These are phyloP conservation scores for Himantopus leucocephalus DNA, from an alignment of 2,113 vertebrate genomes.

Conservation along the genomic window DNA sequence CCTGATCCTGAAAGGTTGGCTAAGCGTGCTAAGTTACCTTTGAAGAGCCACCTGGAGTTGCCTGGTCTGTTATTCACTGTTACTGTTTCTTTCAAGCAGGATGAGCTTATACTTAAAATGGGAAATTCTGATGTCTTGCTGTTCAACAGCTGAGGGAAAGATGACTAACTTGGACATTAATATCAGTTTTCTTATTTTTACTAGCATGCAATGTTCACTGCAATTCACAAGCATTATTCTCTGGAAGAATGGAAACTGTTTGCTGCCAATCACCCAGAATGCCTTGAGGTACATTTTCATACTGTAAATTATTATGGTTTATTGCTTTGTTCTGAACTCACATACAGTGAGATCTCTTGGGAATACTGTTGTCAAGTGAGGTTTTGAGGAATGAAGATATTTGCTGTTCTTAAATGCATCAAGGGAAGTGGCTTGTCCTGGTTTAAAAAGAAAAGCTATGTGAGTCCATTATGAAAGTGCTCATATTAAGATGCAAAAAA, in stretches of 20 bases:
- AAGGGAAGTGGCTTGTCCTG: conserved; percentile 7
- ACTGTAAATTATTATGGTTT: conserved; percentile 21
- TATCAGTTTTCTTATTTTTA: conserved; percentile 34
- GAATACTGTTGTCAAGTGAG: conserved; percentile 29
- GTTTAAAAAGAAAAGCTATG: background rate
- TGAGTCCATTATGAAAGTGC: background rate
- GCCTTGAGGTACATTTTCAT: conserved; percentile 84
- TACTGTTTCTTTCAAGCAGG: background rate
- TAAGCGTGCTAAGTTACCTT: background rate
- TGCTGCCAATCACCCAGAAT: conserved; percentile 87
- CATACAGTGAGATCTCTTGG: background rate
- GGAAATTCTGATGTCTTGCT: background rate
- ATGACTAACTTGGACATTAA: background rate
- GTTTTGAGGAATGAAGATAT: conserved; percentile 28
- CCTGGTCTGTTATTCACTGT: background rate
- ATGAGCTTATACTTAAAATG: background rate
- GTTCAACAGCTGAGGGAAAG: background rate
- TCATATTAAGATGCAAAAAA: conserved; percentile 5
- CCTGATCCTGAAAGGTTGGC: background rate
- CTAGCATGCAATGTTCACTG: conserved; percentile 94
- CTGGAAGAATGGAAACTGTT: conserved; percentile 94
- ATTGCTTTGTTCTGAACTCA: conserved; percentile 47
- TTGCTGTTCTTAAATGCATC: conserved; percentile 18
- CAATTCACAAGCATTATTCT: conserved; percentile 95
- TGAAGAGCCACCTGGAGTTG: background rate